Percentiles rank a stretch among this genome's conserved stretches.
Conservation (phyloP, 1,140 invertebrate species). For the Pectinophora gossypiella region DNA sequence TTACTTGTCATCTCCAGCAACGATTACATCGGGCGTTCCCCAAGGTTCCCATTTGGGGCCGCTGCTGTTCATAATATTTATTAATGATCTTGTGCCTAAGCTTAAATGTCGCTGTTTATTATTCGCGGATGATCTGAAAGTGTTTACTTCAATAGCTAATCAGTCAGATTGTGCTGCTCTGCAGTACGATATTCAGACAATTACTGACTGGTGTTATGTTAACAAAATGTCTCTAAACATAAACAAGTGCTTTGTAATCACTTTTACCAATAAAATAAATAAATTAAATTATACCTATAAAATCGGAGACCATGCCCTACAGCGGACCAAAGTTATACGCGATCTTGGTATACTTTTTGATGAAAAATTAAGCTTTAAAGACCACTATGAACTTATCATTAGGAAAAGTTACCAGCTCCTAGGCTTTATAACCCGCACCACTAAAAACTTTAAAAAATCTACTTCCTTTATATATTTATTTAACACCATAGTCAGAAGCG, state of each 20-base stretch:
- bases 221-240: not conserved
- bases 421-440: not conserved
- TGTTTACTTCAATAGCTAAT: no score
- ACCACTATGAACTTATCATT: not conserved
- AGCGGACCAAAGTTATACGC: not conserved
- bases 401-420: not conserved
- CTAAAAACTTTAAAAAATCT: not conserved
- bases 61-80: no score
- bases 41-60: no score
- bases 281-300: not conserved
- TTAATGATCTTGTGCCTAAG: no score
- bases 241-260: not conserved
- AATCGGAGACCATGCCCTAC: not conserved
- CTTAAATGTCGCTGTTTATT: no score
- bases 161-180: not conserved
- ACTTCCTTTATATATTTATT: no score
- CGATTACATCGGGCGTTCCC: no score
- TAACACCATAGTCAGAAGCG: no score
- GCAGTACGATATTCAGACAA: not conserved
- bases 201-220: not conserved
- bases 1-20: no score
- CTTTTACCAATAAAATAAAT: not conserved
- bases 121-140: no score
- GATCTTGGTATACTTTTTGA: not conserved
- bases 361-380: not conserved